Percentiles rank a stretch among this genome's conserved stretches.
These are phyloP conservation scores for Coelogynopora nodosa DNA, from an alignment of 2,888 invertebrate species.

Conservation along the genomic window DNA sequence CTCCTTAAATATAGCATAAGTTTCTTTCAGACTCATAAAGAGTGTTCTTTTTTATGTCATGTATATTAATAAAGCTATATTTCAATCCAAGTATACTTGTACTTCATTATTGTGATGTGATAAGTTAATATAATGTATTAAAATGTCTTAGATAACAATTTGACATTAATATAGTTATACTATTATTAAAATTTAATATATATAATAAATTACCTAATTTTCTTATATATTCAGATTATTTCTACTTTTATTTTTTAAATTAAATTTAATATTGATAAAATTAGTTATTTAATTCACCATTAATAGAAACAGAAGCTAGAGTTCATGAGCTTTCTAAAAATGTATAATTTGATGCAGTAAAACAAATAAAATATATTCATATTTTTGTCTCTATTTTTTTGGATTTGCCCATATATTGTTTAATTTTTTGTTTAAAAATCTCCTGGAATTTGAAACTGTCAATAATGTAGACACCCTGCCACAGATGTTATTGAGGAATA, in stretches of 20 bases:
- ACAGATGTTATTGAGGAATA: too few species aligned
- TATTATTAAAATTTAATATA: not conserved
- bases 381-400: not conserved
- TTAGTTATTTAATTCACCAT: constrained; percentile 23
- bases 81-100: constrained; percentile 17
- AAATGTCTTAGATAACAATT: not conserved
- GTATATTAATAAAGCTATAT: too few species aligned
- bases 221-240: not conserved
- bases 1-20: constrained; percentile 24
- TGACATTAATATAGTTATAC: constrained; percentile 18
- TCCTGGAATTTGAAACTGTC: too few species aligned
- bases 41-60: constrained; percentile 31
- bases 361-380: constrained; percentile 10
- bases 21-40: constrained; percentile 7
- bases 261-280: not conserved
- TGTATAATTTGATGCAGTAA: constrained; percentile 26
- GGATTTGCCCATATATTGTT: not conserved
- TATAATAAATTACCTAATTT: not conserved
- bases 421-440: too few species aligned
- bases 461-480: too few species aligned
- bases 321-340: constrained; percentile 25
- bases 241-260: not conserved
- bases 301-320: not conserved
- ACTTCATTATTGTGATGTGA: not conserved
- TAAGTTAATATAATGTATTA: constrained; percentile 31